Base-by-base conservation (phyloP, 2,888 invertebrate genomes). In the Ochlodes sylvanus region DNA sequence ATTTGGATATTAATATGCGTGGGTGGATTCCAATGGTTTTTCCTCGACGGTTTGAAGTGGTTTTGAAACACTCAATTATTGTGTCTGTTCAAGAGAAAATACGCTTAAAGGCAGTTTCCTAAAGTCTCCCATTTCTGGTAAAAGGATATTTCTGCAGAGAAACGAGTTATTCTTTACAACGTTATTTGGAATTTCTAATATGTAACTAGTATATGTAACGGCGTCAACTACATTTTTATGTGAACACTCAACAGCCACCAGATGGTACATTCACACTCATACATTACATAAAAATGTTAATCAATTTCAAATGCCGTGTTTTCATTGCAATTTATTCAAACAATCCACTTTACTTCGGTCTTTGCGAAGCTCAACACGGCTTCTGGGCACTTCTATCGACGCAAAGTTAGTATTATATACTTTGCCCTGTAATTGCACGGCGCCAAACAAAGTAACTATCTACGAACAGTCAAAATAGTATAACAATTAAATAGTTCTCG, bases 401-500 rank as follows among this genome's bases (percentile, higher is more conserved):
- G 17, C 50, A 10, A 50, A 50, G 17, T 17, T 47, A 47, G 12
- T 12, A 19, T 50, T 52, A 52, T 52, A 52, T 52, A 52, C 15
- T 52, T 52, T 27, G 14, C 27, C 12, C 14, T 27, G 21, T 52
- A 52, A 52, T 52, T 52, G 52, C 21, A 27, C 14, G 9, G 21
- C 14, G 3, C 27, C 21, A 52, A 52, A 52, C 52, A 7, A 21
- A 52, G 14, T 27, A 52, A 14, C 27, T 52, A 50, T 27, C 21
- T 52, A 52, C 47, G 61, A 62, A 50, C 50, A 44, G 44, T 57
- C 64, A 64, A 47, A 63, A 57, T 21, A 64, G 56, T 32, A 21
- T 47, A 57, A 38, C 64, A 64, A 64, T 64, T 56, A 57, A 64
- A 64, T 64, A 64, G 64, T 64, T 17, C 55, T 44, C n/a, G 17